These are phyloP conservation scores for Agriopis marginaria DNA, from an alignment of 2,888 invertebrate genomes.

Conservation along the genomic window DNA sequence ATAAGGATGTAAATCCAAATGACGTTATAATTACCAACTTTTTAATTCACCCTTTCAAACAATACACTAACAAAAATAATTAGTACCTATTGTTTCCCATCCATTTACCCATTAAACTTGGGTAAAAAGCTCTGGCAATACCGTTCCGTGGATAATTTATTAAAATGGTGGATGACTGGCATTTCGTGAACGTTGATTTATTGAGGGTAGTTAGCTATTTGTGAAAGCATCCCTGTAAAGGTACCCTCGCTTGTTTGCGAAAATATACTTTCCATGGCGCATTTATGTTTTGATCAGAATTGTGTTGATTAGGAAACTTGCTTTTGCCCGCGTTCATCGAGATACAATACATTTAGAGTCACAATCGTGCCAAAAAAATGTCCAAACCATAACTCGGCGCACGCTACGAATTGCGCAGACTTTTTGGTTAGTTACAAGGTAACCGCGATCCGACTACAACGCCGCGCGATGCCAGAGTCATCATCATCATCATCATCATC, in stretches of 20 bases:
- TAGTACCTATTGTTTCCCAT: conserved; percentile 21
- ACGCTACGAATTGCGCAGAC: no score
- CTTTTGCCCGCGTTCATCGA: background rate
- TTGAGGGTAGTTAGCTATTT: conserved; percentile 42
- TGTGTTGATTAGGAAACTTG: conserved; percentile 1
- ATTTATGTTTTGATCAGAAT: conserved; percentile 12
- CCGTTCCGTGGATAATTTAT: conserved; percentile 54
- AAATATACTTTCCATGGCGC: conserved; percentile 4
- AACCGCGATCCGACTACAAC: no score
- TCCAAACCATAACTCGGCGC: no score
- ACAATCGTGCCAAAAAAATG: no score
- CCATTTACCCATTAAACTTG: conserved; percentile 22
- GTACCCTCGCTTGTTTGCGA: conserved; percentile 14
- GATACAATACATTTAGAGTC: no score
- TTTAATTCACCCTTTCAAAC: conserved; percentile 11
- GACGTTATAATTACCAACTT: background rate
- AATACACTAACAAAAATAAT: conserved; percentile 10
- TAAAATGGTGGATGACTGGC: conserved; percentile 65
- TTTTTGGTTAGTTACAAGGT: no score
- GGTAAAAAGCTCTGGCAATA: conserved; percentile 28
- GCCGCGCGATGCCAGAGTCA: no score
- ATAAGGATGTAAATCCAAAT: background rate
- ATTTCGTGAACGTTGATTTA: conserved; percentile 56
- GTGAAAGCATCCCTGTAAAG: conserved; percentile 19
- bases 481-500: no score